A percentile compares a stretch with the other conserved stretches of the same genome.
These are phyloP conservation scores for Cygnus atratus DNA, from an alignment of 2,113 vertebrate genomes.

Conservation along the genomic window DNA sequence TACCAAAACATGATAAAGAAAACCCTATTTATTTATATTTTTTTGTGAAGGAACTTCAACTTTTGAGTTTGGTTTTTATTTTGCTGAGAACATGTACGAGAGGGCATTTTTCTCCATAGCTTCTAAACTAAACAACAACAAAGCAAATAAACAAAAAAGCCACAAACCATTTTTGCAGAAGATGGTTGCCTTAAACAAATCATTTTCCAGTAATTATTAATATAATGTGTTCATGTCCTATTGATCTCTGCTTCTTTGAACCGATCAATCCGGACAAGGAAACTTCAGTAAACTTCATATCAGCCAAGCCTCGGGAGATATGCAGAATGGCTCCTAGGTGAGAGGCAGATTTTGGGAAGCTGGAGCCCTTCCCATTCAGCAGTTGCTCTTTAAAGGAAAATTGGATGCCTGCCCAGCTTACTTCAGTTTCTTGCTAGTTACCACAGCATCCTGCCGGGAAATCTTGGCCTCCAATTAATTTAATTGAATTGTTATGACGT, in stretches of 20 bases:
- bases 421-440: neutral
- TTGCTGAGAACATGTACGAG: neutral
- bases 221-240: neutral
- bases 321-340: neutral
- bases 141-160: neutral
- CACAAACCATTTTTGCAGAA: neutral
- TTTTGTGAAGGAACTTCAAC: neutral
- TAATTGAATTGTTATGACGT: neutral
- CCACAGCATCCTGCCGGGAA: conserved; percentile 31
- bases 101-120: neutral
- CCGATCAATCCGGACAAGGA: neutral
- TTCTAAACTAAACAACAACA: neutral
- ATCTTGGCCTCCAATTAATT: conserved; percentile 1
- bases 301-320: neutral
- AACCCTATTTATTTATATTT: neutral
- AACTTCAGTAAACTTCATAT: neutral
- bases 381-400: neutral
- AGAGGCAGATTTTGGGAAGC: neutral
- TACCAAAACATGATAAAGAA: neutral
- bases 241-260: neutral
- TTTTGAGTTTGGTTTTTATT: neutral
- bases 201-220: neutral
- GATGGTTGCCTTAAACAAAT: neutral
- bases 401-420: neutral
- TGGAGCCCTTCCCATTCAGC: neutral